phyloP scores from a whole-genome alignment of 1,140 invertebrate species.

The Tenebrio molitor region DNA sequence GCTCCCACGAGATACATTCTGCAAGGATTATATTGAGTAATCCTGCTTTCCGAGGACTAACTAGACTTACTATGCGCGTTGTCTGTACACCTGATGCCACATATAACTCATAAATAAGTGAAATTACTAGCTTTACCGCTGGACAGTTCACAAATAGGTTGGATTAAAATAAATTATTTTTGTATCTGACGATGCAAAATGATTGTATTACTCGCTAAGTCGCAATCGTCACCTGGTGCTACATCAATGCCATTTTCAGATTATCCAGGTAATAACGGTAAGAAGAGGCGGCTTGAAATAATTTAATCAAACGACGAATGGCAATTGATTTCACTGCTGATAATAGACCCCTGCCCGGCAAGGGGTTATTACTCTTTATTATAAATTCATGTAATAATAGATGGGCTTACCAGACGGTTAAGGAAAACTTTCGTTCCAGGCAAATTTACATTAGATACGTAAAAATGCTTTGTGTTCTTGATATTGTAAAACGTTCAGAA shows the following conservation, averaged over 20 bases:
- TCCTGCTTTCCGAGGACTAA: conserved; percentile 54
- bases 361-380: conserved; percentile 21
- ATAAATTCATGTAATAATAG: conserved; percentile 29
- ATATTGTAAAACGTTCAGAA: too few relatives aligned
- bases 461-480: too few relatives aligned
- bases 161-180: conserved; percentile 16
- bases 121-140: conserved; percentile 47
- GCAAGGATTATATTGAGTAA: conserved; percentile 55
- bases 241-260: too few relatives aligned
- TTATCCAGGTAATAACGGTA: too few relatives aligned
- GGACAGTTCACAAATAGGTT: conserved; percentile 36
- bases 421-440: too few relatives aligned
- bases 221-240: background rate
- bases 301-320: background rate
- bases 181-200: background rate
- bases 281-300: too few relatives aligned
- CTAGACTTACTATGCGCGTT: conserved; percentile 52
- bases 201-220: background rate
- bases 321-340: conserved; percentile 4
- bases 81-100: conserved; percentile 55
- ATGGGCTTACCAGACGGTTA: too few relatives aligned
- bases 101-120: conserved; percentile 56
- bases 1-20: conserved; percentile 58
- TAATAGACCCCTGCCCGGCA: background rate
- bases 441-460: too few relatives aligned